Conservation (phyloP, 2,888 invertebrate species). For the Rhagonycha lutea region DNA sequence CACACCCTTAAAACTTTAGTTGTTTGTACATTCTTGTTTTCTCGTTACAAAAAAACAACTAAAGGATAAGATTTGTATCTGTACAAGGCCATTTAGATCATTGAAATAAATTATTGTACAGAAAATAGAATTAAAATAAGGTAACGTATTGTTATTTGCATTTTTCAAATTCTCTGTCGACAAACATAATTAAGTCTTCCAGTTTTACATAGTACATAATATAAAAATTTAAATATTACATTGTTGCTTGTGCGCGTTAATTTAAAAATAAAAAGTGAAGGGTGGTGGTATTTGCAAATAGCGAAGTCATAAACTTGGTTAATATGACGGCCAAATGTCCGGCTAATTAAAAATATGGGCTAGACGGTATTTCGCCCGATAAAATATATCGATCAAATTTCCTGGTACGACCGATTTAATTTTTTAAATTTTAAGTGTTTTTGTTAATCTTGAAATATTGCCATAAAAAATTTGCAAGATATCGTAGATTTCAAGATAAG, state of each 20-base stretch:
- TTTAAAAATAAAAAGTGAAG: background rate
- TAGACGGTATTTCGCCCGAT: background rate
- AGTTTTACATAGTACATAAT: background rate
- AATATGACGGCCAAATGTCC: background rate
- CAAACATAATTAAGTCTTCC: background rate
- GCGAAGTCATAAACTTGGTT: background rate
- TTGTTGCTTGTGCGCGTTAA: background rate
- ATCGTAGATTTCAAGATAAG: slow-evolving; percentile 20
- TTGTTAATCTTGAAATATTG: background rate
- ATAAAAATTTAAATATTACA: background rate
- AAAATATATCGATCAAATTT: background rate
- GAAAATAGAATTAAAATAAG: background rate
- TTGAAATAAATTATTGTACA: slow-evolving; percentile 2
- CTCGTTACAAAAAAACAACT: background rate
- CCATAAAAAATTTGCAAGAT: slow-evolving; percentile 21
- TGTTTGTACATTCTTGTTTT: background rate
- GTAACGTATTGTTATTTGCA: background rate
- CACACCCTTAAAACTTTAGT: background rate
- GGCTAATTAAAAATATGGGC: background rate
- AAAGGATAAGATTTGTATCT: slow-evolving; percentile 1
- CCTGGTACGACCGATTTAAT: background rate
- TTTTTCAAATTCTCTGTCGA: background rate
- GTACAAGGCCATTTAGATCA: background rate
- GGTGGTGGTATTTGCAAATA: background rate
- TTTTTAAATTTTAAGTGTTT: slow-evolving; percentile 1